phyloP scores from a whole-genome alignment of 2,113 vertebrate species.

The Scomber colias region DNA sequence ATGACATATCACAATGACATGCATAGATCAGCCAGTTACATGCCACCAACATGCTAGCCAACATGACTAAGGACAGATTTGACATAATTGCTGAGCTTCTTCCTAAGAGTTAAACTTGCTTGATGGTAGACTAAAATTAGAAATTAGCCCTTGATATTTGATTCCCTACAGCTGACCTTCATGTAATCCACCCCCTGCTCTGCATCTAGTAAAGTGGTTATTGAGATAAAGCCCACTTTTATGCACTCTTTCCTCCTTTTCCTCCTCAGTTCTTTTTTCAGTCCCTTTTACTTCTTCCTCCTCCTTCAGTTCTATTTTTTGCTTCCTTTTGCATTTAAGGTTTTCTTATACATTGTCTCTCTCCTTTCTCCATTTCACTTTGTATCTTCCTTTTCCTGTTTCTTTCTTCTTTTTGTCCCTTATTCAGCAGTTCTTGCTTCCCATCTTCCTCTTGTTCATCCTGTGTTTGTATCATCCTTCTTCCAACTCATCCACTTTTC shows the following conservation, averaged over 20 bases:
- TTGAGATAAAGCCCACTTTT: neutral
- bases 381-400: neutral
- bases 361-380: neutral
- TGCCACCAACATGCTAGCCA: too few species aligned
- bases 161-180: neutral
- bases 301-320: too few species aligned
- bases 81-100: too few species aligned
- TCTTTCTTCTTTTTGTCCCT: neutral
- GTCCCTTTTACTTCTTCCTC: too few species aligned
- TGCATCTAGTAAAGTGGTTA: too few species aligned
- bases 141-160: neutral
- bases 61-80: too few species aligned
- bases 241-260: neutral
- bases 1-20: too few species aligned
- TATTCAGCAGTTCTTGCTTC: neutral
- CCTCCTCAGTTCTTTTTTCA: too few species aligned
- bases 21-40: too few species aligned
- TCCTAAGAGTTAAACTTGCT: neutral
- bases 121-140: neutral
- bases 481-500: slow-evolving; percentile 5
- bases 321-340: too few species aligned
- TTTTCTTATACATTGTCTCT: too few species aligned
- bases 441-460: neutral
- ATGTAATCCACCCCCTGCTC: neutral
- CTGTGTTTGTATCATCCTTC: neutral